Evolutionary conservation across 1,140 invertebrate genomes (phyloP), one percentile per base, ranked within the genome.

Genomic region (Asbolus verrucosus): DNA sequence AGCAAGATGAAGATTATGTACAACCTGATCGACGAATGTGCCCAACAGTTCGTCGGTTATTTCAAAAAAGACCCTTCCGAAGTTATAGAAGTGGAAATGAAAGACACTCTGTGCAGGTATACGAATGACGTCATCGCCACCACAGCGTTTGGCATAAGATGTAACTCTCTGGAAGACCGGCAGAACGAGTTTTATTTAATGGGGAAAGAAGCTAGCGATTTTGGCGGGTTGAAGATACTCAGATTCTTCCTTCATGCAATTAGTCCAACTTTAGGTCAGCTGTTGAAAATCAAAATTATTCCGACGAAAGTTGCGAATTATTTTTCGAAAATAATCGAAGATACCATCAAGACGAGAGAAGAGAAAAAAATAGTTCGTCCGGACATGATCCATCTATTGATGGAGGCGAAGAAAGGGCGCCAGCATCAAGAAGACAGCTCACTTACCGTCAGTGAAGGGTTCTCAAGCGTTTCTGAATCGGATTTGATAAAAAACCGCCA

Each of bases 61-160:
- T 79, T 79, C 27, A 13, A 72, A 0, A 70, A n/a, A n/a, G n/a
- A 78, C 21, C 69, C 76, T 68, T 36, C 50, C 30, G 27, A 66
- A 6, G 62, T 73, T 24, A 8, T 68, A 4, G 63, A 72, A 0
- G 65, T 77, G 13, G 75, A 78, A 46, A 31, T 76, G 59, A 76
- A 73, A 63, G 76, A 77, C 31, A 5, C 36, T 1, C 74, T 65
- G 24, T 65, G 39, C 6, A 67, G 71, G 31, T 73, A 41, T 36
- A 78, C 82, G 0, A 82, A 79, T 65, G 83, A 84, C 60, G 79
- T 83, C 0, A 83, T 84, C 54, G 82, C 80, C 1, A 78, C 74
- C 0, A 67, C 70, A 4, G 79, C 81, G 6, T 83, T 83, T 76
- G 83, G 82, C n/a, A 67, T 83, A 5, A 70, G 77, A 36, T 76